A percentile compares a stretch with the other conserved stretches of the same genome.
phyloP scores from a whole-genome alignment of 2,888 invertebrate genomes.

The Sesia bembeciformis region DNA sequence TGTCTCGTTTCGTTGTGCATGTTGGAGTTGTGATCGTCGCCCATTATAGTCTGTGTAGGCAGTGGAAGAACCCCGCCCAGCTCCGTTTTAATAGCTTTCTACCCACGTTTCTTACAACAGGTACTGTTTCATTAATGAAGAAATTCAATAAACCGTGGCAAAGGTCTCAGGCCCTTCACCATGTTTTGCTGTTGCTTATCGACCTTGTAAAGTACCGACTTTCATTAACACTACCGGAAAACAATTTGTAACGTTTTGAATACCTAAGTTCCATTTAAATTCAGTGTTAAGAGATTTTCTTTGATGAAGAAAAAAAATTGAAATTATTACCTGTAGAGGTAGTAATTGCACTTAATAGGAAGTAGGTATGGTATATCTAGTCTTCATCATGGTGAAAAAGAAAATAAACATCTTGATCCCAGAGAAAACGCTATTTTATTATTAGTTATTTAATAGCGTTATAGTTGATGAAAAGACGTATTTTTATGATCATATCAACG shows the following conservation, averaged over 20 bases:
- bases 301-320: no score
- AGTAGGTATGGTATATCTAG: no score
- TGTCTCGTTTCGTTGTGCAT: no score
- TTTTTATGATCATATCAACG: no score
- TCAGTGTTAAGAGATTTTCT: neutral
- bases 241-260: neutral
- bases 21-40: neutral
- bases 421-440: no score
- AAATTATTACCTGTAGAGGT: no score
- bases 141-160: neutral
- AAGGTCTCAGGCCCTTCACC: neutral
- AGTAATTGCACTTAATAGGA: no score
- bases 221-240: neutral
- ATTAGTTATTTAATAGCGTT: no score
- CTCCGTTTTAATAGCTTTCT: neutral
- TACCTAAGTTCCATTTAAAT: conserved; percentile 3
- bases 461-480: no score
- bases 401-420: no score
- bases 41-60: neutral
- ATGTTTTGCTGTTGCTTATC: neutral
- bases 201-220: neutral
- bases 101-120: neutral
- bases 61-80: neutral
- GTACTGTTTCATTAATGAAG: neutral
- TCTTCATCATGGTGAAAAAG: no score